Percentiles rank a stretch among this genome's conserved stretches.
Evolutionary conservation across 2,797 vertebrate species (phyloP).

Genomic region (Melanotaenia maccullochi): DNA sequence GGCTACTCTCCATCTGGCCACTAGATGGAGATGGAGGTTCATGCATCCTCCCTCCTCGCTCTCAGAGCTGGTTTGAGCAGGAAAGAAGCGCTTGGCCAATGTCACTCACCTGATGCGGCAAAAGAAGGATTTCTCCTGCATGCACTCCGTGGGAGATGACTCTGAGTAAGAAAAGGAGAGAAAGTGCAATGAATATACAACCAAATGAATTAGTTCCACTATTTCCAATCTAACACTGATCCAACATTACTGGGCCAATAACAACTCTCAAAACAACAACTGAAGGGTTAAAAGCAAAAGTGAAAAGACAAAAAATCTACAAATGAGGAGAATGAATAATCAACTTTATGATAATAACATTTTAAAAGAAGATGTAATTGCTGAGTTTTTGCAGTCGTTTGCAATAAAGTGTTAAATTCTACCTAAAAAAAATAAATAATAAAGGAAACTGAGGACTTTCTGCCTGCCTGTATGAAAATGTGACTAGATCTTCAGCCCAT

Average conservation of each 20-base stretch:
- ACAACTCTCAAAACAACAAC: background rate
- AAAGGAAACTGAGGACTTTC: background rate
- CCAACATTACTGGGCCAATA: background rate
- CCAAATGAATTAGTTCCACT: slow-evolving; percentile 6
- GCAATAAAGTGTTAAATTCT: background rate
- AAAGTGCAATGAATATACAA: slow-evolving; percentile 41
- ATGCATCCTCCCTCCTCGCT: slow-evolving; percentile 36
- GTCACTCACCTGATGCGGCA: slow-evolving; percentile 92
- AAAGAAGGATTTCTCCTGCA: slow-evolving; percentile 98
- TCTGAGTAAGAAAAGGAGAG: slow-evolving; percentile 67
- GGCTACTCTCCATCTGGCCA: slow-evolving; percentile 10
- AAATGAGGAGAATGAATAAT: background rate
- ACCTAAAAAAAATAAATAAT: background rate
- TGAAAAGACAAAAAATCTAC: background rate
- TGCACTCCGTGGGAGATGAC: slow-evolving; percentile 85
- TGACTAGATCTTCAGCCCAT: background rate
- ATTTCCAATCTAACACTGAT: slow-evolving; percentile 3
- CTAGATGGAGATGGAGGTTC: slow-evolving; percentile 27
- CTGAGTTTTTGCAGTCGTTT: background rate
- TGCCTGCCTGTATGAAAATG: background rate
- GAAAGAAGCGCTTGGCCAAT: slow-evolving; percentile 18
- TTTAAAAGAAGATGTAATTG: background rate
- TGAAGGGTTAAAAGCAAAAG: no score
- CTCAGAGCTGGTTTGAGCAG: slow-evolving; percentile 48
- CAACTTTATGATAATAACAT: background rate